These are phyloP conservation scores for Megaceryle torquata DNA, from an alignment of 2,113 vertebrate genomes.

Conservation along the genomic window DNA sequence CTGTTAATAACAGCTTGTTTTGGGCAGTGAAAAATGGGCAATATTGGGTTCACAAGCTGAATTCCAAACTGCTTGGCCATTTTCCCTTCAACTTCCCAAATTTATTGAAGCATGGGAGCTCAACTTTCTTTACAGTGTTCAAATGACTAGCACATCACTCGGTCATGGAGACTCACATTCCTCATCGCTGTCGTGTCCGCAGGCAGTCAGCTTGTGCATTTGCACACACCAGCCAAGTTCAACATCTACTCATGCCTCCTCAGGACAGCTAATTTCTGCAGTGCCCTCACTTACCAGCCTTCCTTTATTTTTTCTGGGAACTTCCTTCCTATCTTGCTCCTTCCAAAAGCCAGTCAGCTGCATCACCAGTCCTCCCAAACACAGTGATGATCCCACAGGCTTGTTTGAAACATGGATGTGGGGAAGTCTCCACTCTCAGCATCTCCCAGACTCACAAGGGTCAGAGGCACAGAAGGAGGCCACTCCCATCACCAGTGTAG, in stretches of 20 bases:
- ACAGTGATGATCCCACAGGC: no score
- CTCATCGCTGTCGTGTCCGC: not conserved
- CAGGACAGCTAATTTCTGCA: not conserved
- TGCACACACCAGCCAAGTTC: fast-evolving
- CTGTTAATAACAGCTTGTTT: slow-evolving; percentile 11
- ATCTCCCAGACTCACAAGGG: not conserved
- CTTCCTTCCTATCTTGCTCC: not conserved
- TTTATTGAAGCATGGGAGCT: not conserved
- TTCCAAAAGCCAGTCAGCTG: not conserved
- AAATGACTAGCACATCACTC: not conserved
- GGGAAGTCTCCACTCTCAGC: not conserved
- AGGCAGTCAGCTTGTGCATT: not conserved
- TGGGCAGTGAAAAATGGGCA: not conserved
- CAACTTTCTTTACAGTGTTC: not conserved
- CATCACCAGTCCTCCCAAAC: not conserved
- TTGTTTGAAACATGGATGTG: not conserved
- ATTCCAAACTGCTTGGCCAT: slow-evolving; percentile 16
- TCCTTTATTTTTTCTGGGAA: not conserved
- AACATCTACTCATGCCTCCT: not conserved
- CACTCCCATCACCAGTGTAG: not conserved
- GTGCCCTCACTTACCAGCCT: not conserved
- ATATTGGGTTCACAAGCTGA: slow-evolving; percentile 2
- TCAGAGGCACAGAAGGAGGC: not conserved
- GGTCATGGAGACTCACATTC: not conserved
- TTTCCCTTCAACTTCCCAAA: slow-evolving; percentile 38